These are phyloP conservation scores for Xenopus laevis DNA, from an alignment of 2,113 vertebrate genomes.

Conservation along the genomic window DNA sequence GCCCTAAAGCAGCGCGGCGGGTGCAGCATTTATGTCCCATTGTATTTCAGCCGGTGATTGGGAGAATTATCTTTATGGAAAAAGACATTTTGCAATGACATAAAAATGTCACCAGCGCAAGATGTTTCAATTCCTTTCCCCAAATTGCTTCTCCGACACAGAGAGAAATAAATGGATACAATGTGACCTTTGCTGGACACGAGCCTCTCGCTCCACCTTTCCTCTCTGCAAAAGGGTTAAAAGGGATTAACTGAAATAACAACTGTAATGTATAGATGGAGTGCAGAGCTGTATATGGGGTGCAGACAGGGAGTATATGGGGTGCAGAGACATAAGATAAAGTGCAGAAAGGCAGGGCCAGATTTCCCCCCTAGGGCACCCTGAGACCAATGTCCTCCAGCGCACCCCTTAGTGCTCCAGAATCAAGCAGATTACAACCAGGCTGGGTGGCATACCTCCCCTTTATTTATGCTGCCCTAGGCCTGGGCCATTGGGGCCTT, in stretches of 20 bases:
- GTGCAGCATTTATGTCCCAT: constrained; percentile 5
- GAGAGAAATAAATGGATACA: background rate
- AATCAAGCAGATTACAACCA: no score
- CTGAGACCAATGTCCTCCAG: no score
- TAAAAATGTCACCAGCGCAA: constrained; percentile 27
- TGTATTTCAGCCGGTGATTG: constrained; percentile 24
- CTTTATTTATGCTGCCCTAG: no score
- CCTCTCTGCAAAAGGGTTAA: background rate
- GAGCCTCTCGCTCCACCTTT: background rate
- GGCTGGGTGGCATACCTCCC: no score
- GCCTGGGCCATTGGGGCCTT: no score
- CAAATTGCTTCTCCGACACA: constrained; percentile 16
- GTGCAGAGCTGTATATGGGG: no score
- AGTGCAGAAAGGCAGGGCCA: no score
- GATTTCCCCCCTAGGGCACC: no score
- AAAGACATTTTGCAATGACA: constrained; percentile 23
- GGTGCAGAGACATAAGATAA: no score
- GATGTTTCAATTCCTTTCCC: constrained; percentile 4
- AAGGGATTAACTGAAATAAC: background rate
- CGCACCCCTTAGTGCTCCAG: no score
- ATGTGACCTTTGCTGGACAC: constrained; percentile 4
- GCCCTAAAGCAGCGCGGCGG: constrained; percentile 23
- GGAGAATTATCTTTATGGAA: constrained; percentile 37
- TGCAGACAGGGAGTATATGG: no score
- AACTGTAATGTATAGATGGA: no score